A percentile compares a stretch with the other conserved stretches of the same genome.
Conservation (phyloP, 2,888 invertebrate genomes). For the Parthenolecanium corni region DNA sequence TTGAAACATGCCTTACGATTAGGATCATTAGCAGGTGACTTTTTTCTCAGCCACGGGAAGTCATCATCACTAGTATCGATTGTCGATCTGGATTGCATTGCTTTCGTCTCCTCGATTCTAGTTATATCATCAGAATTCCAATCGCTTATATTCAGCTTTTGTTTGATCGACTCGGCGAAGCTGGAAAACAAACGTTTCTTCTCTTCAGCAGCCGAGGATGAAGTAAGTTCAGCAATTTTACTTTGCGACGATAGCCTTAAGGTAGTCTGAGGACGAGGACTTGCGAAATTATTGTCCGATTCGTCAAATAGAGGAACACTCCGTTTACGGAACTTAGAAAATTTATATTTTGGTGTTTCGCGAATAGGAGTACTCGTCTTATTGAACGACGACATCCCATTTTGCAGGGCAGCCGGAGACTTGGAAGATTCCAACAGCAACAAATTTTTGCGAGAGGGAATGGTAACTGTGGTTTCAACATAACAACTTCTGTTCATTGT, state of each 20-base stretch:
- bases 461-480: no score
- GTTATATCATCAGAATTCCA: not conserved
- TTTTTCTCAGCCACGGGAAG: conserved; percentile 1
- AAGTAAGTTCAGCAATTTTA: not conserved
- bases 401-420: no score
- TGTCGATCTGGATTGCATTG: not conserved
- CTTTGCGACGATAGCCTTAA: no score
- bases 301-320: not conserved
- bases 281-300: not conserved
- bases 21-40: not conserved
- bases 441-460: no score
- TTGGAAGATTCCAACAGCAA: no score
- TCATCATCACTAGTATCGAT: conserved; percentile 7
- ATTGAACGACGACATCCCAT: no score
- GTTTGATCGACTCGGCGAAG: not conserved
- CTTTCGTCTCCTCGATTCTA: not conserved
- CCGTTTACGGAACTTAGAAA: not conserved
- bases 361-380: no score
- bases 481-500: no score
- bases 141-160: not conserved
- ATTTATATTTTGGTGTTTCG: no score
- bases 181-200: conserved; percentile 1
- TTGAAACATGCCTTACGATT: conserved; percentile 3
- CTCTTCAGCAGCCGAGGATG: not conserved
- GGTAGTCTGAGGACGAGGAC: no score